A percentile compares a stretch with the other conserved stretches of the same genome.
Conservation (phyloP, 2,113 vertebrate genomes). For the Ceyx cyanopectus region DNA sequence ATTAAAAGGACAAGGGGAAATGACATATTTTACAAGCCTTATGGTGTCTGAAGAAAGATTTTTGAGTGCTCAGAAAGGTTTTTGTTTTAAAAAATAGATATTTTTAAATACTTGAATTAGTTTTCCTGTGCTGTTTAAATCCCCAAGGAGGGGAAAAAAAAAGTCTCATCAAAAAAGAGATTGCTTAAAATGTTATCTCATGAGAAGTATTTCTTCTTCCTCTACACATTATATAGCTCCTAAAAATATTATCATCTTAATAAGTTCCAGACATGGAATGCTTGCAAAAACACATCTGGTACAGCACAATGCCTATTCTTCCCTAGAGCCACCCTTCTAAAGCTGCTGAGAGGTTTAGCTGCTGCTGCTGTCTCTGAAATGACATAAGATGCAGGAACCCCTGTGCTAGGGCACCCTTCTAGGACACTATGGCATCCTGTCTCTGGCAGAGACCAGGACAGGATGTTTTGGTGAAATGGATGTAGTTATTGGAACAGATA, state of each 20-base stretch:
- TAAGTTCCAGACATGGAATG: not conserved
- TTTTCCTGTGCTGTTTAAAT: not conserved
- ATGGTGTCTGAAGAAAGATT: not conserved
- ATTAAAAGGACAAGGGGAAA: not conserved
- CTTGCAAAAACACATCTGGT: not conserved
- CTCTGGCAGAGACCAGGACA: constrained; percentile 26
- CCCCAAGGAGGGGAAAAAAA: not conserved
- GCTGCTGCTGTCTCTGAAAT: not conserved
- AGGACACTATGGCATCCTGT: not conserved
- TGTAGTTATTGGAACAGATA: not conserved
- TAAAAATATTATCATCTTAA: not conserved
- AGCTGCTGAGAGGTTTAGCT: not conserved
- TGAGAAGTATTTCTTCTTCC: not conserved
- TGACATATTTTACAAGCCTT: not conserved
- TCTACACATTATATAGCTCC: not conserved
- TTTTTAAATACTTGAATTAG: not conserved
- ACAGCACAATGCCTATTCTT: not conserved
- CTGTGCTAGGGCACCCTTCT: not conserved
- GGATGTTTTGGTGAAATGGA: not conserved
- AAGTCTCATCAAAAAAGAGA: not conserved
- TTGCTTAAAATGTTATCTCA: not conserved
- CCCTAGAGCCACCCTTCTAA: not conserved
- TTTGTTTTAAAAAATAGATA: not conserved
- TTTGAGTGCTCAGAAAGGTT: not conserved
- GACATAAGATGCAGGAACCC: not conserved